Percentiles rank a stretch among this genome's conserved stretches.
These are phyloP conservation scores for Falco concolor DNA, from an alignment of 2,797 vertebrate genomes.

Conservation along the genomic window DNA sequence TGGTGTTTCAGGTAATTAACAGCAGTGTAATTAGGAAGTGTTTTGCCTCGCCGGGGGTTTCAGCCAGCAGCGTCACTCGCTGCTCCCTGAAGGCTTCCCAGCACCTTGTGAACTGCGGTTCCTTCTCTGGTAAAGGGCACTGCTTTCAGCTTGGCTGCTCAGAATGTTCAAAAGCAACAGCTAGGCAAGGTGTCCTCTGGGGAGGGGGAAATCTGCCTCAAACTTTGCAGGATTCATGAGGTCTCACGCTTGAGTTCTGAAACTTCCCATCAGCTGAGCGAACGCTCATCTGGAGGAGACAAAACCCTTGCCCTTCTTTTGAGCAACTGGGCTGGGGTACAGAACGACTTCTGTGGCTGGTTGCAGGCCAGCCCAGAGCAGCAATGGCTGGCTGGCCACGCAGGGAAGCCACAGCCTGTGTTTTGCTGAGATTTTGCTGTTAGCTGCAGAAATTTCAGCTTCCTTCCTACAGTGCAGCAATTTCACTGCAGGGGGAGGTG, in stretches of 20 bases:
- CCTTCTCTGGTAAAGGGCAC: not conserved
- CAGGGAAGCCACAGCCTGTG: not conserved
- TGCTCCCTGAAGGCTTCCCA: not conserved
- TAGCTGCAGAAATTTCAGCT: not conserved
- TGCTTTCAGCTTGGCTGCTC: conserved; percentile 4
- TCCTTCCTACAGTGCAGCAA: not conserved
- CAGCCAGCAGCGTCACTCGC: not conserved
- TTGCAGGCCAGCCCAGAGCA: not conserved
- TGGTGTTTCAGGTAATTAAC: conserved; percentile 32
- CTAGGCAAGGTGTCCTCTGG: not conserved
- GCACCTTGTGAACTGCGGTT: not conserved
- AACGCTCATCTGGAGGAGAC: not conserved
- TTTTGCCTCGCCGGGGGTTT: not conserved
- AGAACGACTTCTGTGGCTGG: not conserved
- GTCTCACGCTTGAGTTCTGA: not conserved
- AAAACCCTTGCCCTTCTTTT: not conserved
- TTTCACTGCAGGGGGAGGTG: not conserved
- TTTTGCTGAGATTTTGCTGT: not conserved
- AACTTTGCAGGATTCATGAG: not conserved
- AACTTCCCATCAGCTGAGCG: not conserved
- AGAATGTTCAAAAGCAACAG: not conserved
- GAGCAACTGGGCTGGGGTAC: not conserved
- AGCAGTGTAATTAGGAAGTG: not conserved
- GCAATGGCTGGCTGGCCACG: not conserved
- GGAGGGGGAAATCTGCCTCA: not conserved